A percentile compares a stretch with the other conserved stretches of the same genome.
Conservation (phyloP, 2,797 vertebrate species). For the Spinibarbus caldwelli region DNA sequence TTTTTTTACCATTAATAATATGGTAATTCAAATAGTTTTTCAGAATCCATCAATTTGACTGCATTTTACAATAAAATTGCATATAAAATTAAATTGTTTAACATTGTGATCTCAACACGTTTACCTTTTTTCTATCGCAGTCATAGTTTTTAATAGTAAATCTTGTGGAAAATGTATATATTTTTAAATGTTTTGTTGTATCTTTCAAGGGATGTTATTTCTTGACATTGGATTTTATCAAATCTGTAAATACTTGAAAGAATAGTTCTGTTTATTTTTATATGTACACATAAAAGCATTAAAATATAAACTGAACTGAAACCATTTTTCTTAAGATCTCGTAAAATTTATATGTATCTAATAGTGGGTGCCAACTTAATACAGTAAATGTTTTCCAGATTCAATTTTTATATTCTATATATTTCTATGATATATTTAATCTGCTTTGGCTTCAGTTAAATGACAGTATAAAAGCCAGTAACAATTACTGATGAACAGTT, state of each 20-base stretch:
- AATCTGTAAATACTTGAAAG: not conserved
- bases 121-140: not conserved
- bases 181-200: not conserved
- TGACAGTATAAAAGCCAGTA: not conserved
- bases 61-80: not conserved
- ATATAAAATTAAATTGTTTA: not conserved
- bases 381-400: not conserved
- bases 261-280: not conserved
- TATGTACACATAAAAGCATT: not conserved
- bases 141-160: not conserved
- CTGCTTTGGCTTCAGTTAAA: not conserved
- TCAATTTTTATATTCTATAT: not conserved
- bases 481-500: too few species aligned
- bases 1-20: not conserved
- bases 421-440: too few species aligned
- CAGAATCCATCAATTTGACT: not conserved
- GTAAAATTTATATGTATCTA: not conserved
- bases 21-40: not conserved
- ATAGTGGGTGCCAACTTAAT: not conserved
- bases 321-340: not conserved
- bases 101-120: not conserved
- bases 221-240: not conserved
- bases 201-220: not conserved
- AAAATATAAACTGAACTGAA: not conserved
- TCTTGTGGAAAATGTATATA: not conserved